phyloP scores from a whole-genome alignment of 2,888 invertebrate genomes.

The Entomobrya multifasciata region DNA sequence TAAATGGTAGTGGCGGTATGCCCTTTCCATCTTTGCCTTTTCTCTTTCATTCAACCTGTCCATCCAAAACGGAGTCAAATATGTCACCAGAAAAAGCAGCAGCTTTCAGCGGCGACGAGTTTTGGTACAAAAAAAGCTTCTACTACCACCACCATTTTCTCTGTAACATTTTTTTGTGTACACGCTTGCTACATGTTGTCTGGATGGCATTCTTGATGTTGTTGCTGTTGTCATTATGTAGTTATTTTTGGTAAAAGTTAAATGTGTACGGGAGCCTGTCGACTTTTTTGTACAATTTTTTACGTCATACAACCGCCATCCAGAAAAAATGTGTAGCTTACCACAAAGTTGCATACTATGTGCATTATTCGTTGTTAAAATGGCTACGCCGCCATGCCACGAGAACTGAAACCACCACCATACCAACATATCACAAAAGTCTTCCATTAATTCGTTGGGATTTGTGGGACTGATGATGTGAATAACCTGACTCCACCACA shows the following conservation, averaged over 20 bases:
- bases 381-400: not conserved
- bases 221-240: slow-evolving; percentile 25
- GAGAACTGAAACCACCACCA: not conserved
- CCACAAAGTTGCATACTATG: not conserved
- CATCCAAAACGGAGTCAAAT: slow-evolving; percentile 71
- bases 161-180: slow-evolving; percentile 15
- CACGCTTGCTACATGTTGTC: not conserved
- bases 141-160: not conserved
- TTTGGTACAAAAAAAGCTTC: slow-evolving; percentile 43
- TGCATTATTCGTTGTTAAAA: not conserved
- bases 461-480: slow-evolving; percentile 66
- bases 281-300: slow-evolving; percentile 39
- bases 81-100: slow-evolving; percentile 60
- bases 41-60: slow-evolving; percentile 71
- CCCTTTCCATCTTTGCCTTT: slow-evolving; percentile 64
- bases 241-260: not conserved
- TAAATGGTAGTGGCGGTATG: slow-evolving; percentile 50
- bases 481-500: slow-evolving; percentile 70
- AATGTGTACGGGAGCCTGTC: slow-evolving; percentile 35
- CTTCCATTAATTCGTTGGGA: slow-evolving; percentile 61
- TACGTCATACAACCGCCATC: slow-evolving; percentile 34
- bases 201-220: slow-evolving; percentile 47
- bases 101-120: slow-evolving; percentile 21
- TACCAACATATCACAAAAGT: not conserved
- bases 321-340: too few relatives aligned